These are phyloP conservation scores for Eutrigla gurnardus DNA, from an alignment of 2,797 vertebrate species.

Conservation along the genomic window DNA sequence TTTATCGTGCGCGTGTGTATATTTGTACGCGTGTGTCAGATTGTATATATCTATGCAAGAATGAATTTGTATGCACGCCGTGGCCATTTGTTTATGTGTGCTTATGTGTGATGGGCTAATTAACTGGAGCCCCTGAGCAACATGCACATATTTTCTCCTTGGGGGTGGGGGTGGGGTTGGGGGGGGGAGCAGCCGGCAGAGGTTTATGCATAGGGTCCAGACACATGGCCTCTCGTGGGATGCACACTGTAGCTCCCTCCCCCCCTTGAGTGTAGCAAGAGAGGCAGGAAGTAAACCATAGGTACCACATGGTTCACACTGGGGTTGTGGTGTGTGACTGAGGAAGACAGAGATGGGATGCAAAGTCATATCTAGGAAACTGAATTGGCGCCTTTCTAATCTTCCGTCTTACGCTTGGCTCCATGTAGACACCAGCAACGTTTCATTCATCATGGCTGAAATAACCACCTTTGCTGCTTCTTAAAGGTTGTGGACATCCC, in stretches of 20 bases:
- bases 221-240: constrained; percentile 39
- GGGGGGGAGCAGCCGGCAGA: constrained; percentile 40
- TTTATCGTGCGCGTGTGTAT: constrained; percentile 24
- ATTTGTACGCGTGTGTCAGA: neutral
- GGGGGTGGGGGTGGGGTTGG: too few relatives aligned
- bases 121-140: constrained; percentile 28
- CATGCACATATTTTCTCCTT: constrained; percentile 27
- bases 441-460: too few relatives aligned
- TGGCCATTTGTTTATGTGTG: constrained; percentile 9
- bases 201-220: constrained; percentile 49
- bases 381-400: too few relatives aligned
- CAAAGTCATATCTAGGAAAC: neutral
- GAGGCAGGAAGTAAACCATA: constrained; percentile 54
- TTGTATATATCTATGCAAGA: constrained; percentile 28
- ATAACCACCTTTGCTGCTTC: too few relatives aligned
- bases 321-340: neutral
- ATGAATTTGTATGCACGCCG: constrained; percentile 23
- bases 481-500: too few relatives aligned
- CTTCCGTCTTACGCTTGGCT: too few relatives aligned
- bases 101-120: constrained; percentile 50
- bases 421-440: too few relatives aligned
- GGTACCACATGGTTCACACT: constrained; percentile 28
- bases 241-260: constrained; percentile 1
- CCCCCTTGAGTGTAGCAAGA: constrained; percentile 26
- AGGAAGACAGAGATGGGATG: neutral